Percentiles rank a stretch among this genome's conserved stretches.
phyloP scores from a whole-genome alignment of 2,113 vertebrate genomes.

The Hydropotes inermis region DNA sequence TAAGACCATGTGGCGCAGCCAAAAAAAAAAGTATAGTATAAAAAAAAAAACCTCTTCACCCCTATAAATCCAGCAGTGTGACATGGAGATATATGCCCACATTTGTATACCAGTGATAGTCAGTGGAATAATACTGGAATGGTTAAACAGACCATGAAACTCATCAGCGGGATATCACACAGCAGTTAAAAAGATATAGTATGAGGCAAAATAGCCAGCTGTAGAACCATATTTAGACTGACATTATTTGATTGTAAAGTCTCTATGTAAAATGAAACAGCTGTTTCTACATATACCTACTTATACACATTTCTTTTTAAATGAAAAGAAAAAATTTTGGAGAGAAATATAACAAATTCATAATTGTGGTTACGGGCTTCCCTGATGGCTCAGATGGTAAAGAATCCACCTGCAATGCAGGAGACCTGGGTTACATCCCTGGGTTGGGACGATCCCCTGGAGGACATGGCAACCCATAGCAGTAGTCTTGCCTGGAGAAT shows the following conservation, averaged over 20 bases:
- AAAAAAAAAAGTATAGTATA: background rate
- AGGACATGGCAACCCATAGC: background rate
- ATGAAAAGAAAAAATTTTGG: background rate
- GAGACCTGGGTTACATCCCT: background rate
- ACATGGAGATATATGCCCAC: background rate
- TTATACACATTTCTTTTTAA: background rate
- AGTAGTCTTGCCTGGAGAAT: background rate
- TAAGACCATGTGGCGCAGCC: background rate
- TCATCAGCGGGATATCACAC: background rate
- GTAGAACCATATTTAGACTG: background rate
- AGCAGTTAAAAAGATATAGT: background rate
- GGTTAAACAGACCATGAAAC: background rate
- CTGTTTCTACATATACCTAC: background rate
- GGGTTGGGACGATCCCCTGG: background rate
- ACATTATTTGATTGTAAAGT: background rate
- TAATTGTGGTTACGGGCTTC: background rate
- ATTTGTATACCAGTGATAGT: background rate
- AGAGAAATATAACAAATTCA: background rate
- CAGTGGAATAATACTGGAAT: background rate
- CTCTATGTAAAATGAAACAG: background rate
- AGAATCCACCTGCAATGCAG: background rate
- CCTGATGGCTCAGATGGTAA: background rate
- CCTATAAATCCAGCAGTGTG: background rate
- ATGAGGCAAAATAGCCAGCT: background rate
- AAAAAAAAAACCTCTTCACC: background rate